These are phyloP conservation scores for Leucoraja erinaceus DNA, from an alignment of 2,113 vertebrate species.

Conservation along the genomic window DNA sequence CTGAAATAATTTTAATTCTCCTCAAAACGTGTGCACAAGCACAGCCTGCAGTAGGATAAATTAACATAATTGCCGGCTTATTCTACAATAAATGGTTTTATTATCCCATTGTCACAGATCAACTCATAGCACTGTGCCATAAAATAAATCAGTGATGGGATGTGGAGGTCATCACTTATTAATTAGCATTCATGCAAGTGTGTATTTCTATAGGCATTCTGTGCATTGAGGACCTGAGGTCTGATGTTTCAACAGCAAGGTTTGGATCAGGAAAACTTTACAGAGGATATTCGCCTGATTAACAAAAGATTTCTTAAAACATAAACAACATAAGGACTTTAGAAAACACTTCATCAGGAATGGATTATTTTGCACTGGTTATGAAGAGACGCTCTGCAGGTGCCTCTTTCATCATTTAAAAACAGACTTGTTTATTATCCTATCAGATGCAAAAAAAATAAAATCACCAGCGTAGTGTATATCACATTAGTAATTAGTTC, in stretches of 20 bases:
- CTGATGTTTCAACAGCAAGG: background rate
- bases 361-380: background rate
- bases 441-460: background rate
- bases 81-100: too few relatives aligned
- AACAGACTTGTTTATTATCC: background rate
- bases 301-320: background rate
- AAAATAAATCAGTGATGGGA: background rate
- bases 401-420: background rate
- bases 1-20: too few relatives aligned
- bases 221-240: background rate
- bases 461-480: background rate
- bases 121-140: background rate
- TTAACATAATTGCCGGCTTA: too few relatives aligned
- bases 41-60: too few relatives aligned
- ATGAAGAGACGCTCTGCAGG: background rate
- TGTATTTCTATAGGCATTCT: background rate
- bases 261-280: background rate
- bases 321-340: background rate
- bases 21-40: too few relatives aligned
- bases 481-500: background rate
- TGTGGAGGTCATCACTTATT: background rate
- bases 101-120: background rate
- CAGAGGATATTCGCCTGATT: background rate
- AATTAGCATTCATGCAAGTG: background rate
- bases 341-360: background rate